phyloP scores from a whole-genome alignment of 2,888 invertebrate genomes.

The Endomychus coccineus region DNA sequence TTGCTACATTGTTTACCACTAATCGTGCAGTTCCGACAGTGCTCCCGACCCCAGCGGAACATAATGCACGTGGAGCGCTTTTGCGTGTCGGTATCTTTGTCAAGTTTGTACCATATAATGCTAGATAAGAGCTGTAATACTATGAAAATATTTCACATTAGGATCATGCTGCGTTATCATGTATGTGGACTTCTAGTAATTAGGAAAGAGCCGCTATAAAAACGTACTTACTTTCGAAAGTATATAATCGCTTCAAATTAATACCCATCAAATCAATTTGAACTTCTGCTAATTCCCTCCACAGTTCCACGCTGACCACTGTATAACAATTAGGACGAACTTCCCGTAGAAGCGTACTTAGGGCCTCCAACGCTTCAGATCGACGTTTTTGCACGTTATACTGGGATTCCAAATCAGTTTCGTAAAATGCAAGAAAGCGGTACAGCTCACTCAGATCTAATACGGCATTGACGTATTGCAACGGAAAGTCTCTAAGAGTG shows the following conservation, averaged over 20 bases:
- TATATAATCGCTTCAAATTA: conserved; percentile 50
- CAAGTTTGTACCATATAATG: too few relatives aligned
- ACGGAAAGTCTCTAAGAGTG: conserved; percentile 51
- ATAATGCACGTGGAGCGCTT: too few relatives aligned
- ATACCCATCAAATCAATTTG: conserved; percentile 57
- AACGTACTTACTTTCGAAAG: conserved; percentile 20
- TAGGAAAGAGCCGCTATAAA: conserved; percentile 4
- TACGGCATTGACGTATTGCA: conserved; percentile 53
- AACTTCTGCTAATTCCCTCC: conserved; percentile 53
- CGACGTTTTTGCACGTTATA: conserved; percentile 54
- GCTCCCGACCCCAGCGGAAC: too few relatives aligned
- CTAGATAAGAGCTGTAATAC: too few relatives aligned
- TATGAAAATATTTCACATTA: too few relatives aligned
- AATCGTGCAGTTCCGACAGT: too few relatives aligned
- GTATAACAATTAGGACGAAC: conserved; percentile 50
- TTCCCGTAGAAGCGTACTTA: conserved; percentile 51
- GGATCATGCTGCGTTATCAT: too few relatives aligned
- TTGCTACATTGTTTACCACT: too few relatives aligned
- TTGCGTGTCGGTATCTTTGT: too few relatives aligned
- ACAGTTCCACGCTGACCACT: conserved; percentile 40
- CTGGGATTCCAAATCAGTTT: conserved; percentile 55
- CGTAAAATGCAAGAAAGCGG: conserved; percentile 63
- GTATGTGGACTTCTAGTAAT: too few relatives aligned
- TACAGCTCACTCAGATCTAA: conserved; percentile 58
- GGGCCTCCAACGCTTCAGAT: conserved; percentile 52